These are phyloP conservation scores for Ricordea florida DNA, from an alignment of 92 coral and sea anemone genomes.

Conservation along the genomic window DNA sequence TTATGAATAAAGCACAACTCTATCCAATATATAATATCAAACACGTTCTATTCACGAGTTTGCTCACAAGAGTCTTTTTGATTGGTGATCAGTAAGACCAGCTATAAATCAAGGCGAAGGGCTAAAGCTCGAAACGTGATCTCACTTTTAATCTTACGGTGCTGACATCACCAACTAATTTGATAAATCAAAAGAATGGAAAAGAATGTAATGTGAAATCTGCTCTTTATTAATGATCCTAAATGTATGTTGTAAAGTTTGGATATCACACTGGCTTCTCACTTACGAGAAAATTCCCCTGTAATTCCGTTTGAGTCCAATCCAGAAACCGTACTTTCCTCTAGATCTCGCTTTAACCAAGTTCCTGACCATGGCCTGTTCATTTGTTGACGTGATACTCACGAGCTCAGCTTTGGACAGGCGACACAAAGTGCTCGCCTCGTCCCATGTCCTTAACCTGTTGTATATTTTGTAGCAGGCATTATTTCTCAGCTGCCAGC, in stretches of 20 bases:
- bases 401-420: constrained; percentile 12
- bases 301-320: not conserved
- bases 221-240: too few species aligned
- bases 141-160: too few species aligned
- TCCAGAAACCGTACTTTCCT: constrained; percentile 13
- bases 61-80: too few species aligned
- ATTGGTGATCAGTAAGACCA: too few species aligned
- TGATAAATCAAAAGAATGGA: too few species aligned
- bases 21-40: too few species aligned
- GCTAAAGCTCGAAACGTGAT: too few species aligned
- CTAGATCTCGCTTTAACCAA: not conserved
- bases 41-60: too few species aligned
- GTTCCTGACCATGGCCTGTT: not conserved
- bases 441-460: not conserved
- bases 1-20: too few species aligned
- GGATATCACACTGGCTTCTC: not conserved
- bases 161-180: too few species aligned
- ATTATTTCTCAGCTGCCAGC: not conserved
- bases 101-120: too few species aligned
- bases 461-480: not conserved
- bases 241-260: not conserved
- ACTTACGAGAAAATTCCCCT: not conserved
- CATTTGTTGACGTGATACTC: constrained; percentile 9
- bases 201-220: too few species aligned
- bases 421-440: not conserved